Base-by-base conservation (phyloP, 92 coral and sea anemone species). In the Umimayanthus kanabou region DNA sequence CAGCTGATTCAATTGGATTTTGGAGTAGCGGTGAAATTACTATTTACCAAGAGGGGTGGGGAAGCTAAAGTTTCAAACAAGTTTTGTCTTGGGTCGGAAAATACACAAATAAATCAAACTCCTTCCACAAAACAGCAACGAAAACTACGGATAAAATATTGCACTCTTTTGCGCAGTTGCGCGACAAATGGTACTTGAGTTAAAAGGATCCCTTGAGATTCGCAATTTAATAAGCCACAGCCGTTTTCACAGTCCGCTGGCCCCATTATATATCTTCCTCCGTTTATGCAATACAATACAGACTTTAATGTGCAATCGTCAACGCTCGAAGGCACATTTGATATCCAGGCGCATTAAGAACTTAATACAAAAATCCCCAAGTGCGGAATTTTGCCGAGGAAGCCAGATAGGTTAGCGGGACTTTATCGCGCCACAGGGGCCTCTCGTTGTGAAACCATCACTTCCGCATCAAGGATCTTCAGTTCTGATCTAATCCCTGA, bases 1-100 rank as follows among this genome's bases (percentile, higher is more conserved):
- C 85, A 80, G 85, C 82, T 47, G 82, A 47, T 45, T 23, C 67
- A 49, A n/a, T 78, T 78, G 82, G 58, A 13, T 49, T 78, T 78
- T 47, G 18, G 82, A 75, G 82, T 78, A 49, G 39, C 82, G 20
- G 22, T 50, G 61, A 25, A 78, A 47, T 78, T 50, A n/a, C 16
- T 78, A 22, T 78, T 78, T 78, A 28, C 66, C 65, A 29, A 47
- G 49, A 25, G 37, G 66, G 82, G 82, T 50, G 26, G 61, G 61
- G 82, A 78, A 29, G 61, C 23, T 29, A 16, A 29, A 7, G 25
- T 43, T 47, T n/a, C 30, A 47, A 78, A 45, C 82, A n/a, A 78
- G 15, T 49, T 45, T 78, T 45, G 61, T 78, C 20, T 20, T 72
- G 39, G 9, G 5, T 26, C 75, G n/a, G 9, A 29, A 28, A 1